phyloP scores from a whole-genome alignment of 2,113 vertebrate genomes.

The Paradoxurus hermaphroditus region DNA sequence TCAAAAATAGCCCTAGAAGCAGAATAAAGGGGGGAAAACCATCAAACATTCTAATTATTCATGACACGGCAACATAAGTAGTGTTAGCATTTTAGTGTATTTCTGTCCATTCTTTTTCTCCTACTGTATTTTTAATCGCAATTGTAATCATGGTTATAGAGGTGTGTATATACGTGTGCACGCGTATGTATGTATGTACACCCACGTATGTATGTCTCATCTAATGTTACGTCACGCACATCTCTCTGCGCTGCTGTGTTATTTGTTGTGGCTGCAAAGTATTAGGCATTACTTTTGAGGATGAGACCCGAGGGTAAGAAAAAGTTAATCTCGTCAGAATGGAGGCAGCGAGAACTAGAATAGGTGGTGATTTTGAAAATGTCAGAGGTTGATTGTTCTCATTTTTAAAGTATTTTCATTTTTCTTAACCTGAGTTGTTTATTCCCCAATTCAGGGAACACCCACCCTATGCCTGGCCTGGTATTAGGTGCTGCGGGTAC shows the following conservation, averaged over 20 bases:
- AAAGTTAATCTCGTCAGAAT: neutral
- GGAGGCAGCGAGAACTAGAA: neutral
- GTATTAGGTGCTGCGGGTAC: no score
- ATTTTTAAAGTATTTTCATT: neutral
- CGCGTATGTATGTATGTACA: neutral
- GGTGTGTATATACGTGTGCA: neutral
- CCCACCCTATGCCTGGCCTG: neutral
- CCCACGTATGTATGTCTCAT: neutral
- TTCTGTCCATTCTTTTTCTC: neutral
- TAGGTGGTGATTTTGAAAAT: neutral
- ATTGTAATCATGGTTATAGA: neutral
- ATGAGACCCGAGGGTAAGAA: neutral
- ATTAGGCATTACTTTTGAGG: neutral
- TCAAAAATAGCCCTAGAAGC: neutral
- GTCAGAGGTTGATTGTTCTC: neutral
- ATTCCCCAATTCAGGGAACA: neutral
- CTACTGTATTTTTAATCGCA: neutral
- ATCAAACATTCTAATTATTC: neutral
- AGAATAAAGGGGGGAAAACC: neutral
- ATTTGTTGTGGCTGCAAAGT: neutral
- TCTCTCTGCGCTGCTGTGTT: neutral
- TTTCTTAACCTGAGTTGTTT: neutral
- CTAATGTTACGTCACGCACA: neutral
- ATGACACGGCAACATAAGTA: neutral
- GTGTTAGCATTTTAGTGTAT: neutral